Conservation (phyloP, 1,140 invertebrate genomes). For the Drosophila lini region DNA sequence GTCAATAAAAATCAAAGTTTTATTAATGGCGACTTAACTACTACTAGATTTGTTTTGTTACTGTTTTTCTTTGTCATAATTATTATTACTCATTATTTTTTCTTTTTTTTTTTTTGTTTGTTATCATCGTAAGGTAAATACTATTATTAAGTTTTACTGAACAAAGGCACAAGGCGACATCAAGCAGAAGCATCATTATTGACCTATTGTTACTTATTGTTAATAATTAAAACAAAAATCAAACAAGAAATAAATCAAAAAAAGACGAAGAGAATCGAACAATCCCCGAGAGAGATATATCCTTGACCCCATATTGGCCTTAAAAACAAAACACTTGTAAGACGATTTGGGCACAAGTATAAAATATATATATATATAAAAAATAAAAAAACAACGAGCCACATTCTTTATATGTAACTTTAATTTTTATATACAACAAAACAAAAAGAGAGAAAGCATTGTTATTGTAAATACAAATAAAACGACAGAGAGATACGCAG, state of each 20-base stretch:
- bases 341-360: constrained; percentile 15
- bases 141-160: constrained; percentile 38
- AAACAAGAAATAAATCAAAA: constrained; percentile 6
- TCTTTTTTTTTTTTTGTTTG: constrained; percentile 7
- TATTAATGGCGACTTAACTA: too few species aligned
- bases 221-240: constrained; percentile 10
- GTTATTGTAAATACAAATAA: constrained; percentile 55
- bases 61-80: constrained; percentile 19
- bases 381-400: background rate
- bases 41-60: too few species aligned
- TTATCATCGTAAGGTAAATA: constrained; percentile 36
- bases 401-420: constrained; percentile 34
- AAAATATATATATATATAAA: background rate
- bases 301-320: constrained; percentile 23
- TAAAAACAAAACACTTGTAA: constrained; percentile 20
- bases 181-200: constrained; percentile 21
- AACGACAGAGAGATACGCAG: constrained; percentile 9
- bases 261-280: constrained; percentile 25
- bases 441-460: background rate
- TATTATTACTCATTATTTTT: constrained; percentile 24
- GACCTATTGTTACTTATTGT: constrained; percentile 52
- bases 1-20: too few species aligned
- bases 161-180: constrained; percentile 41
- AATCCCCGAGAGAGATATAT: constrained; percentile 1
- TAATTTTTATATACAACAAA: constrained; percentile 27